Base-by-base conservation (phyloP, 2,888 invertebrate species). In the Amphipyra berbera region DNA sequence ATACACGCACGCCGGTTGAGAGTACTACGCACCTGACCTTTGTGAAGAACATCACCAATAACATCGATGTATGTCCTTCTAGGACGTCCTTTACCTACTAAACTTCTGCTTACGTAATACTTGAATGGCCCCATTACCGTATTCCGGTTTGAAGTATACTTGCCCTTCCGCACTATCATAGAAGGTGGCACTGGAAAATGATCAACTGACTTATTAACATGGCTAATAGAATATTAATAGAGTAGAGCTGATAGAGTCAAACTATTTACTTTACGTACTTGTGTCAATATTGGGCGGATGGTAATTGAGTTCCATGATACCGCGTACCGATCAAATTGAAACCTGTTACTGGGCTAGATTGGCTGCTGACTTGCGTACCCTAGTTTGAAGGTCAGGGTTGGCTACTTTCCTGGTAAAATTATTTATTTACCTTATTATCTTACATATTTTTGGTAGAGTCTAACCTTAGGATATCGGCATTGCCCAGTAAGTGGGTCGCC, bases 151-250 rank as follows among this genome's bases (percentile, higher is more conserved):
- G n/a, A n/a, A n/a, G n/a, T n/a, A n/a, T n/a, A n/a, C n/a, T n/a
- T n/a, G n/a, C 21, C 33, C 6, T 1, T 9, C 2, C 6, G 33
- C 6, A 33, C 10, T 1, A 38, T n/a, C n/a, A n/a, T 3, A 1
- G 38, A 12, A n/a, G 46, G 12, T 46, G 7, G 5, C 41, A 63
- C 54, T 42, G 48, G 38, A 40, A 69, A 63, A 47, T 45, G 40
- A 69, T 69, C 56, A 40, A 38, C 44, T 6, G 33, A 48, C 64
- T 63, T 55, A 68, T 46, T 74, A 66, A 49, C 62, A 38, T 14
- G 30, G 30, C 61, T 70, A 65, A 73, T 58, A 66, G 66, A 66
- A 68, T 75, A 76, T 58, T 65, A 71, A 68, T 61, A 44, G 33
- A 21, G 38, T 30, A 46, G 41, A 44, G 30, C 33, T 56, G 61